Conservation (phyloP, 2,797 vertebrate genomes). For the Macropus fuliginosus region DNA sequence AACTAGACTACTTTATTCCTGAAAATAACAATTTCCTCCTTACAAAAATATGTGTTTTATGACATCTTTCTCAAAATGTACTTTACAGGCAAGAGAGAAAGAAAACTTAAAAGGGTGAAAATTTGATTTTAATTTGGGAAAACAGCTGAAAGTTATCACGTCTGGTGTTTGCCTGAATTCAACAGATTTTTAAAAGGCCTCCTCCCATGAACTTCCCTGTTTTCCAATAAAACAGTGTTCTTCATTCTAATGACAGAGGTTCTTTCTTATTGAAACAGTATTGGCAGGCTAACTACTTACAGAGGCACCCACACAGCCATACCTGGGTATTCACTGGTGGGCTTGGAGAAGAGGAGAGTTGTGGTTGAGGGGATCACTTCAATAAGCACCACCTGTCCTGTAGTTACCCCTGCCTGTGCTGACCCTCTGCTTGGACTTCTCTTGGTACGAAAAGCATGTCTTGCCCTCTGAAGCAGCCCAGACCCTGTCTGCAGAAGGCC, state of each 20-base stretch:
- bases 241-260: constrained; percentile 29
- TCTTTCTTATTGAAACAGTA: background rate
- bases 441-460: background rate
- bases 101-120: constrained; percentile 40
- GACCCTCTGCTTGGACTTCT: background rate
- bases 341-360: background rate
- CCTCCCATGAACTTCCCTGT: background rate
- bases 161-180: constrained; percentile 43
- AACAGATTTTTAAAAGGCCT: constrained; percentile 36
- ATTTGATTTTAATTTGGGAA: constrained; percentile 55
- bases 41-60: constrained; percentile 13
- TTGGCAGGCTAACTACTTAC: background rate
- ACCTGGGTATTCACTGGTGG: background rate
- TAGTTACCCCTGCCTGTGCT: background rate
- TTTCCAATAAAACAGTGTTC: constrained; percentile 2
- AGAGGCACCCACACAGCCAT: background rate
- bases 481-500: background rate
- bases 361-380: background rate
- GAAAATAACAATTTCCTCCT: background rate
- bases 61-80: constrained; percentile 36
- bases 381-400: background rate
- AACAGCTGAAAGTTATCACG: constrained; percentile 55
- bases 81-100: constrained; percentile 20
- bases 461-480: background rate
- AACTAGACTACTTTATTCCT: constrained; percentile 39